Evolutionary conservation across 2,113 vertebrate species (phyloP), one percentile per base, ranked within the genome.

Genomic region (Isichthys henryi): DNA sequence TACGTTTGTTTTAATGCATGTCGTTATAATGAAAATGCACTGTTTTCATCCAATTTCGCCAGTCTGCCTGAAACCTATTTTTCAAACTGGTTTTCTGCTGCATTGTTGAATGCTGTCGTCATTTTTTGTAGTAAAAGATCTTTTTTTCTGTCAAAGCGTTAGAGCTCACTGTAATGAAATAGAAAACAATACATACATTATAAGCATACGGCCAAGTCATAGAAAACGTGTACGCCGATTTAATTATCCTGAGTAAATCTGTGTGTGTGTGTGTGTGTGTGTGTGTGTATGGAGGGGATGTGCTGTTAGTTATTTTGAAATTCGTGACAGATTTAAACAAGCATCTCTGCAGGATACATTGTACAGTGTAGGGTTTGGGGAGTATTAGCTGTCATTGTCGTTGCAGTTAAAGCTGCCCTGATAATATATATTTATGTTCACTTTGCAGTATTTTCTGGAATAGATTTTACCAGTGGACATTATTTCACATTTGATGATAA

Each of bases 21-120:
- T 82, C 35, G 62, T 70, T 70, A 10, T 82, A 27, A 88, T 80
- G 21, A 88, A 88, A 88, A 27, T 88, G 82, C 23, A 45, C 19
- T 52, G 46, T 82, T 49, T 35, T 88, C 88, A 10, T 52, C 27
- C 70, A 80, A 48, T 17, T 58, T 70, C 21, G 11, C 62, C 17
- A 74, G 62, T 62, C 46, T 23, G 43, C 70, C 87, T 31, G 62
- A 74, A 88, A 91, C 90, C 62, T 87, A 91, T 91, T 91, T 90
- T 88, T 23, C 88, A 74, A 92, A 88, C 80, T 91, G 88, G 89
- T 91, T 84, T 48, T 86, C 86, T 89, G 77, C 91, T 89, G 92
- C 90, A 92, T 92, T 92, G 91, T 91, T 91, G 90, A 90, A 83
- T 88, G 92, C 70, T 86, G 90, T 90, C 89, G 90, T 90, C 89